Evolutionary conservation across 2,113 vertebrate species (phyloP).

Genomic region (Nerophis ophidion): DNA sequence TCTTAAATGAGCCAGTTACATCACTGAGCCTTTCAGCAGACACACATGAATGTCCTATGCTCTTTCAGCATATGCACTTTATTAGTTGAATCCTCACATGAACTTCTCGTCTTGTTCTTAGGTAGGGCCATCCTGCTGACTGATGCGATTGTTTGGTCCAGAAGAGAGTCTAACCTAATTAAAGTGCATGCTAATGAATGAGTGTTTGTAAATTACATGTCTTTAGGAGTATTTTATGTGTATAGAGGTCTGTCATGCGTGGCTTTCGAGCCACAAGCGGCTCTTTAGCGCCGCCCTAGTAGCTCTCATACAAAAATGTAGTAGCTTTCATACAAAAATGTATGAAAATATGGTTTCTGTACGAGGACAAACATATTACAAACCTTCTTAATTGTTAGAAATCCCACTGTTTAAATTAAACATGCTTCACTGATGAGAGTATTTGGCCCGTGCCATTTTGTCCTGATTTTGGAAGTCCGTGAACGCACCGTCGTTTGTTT

Average conservation of each 20-base stretch:
- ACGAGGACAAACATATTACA: too few species aligned
- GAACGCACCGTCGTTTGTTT: too few species aligned
- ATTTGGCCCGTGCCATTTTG: too few species aligned
- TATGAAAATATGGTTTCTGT: too few species aligned
- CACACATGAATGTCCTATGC: conserved; percentile 21
- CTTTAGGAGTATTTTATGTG: conserved; percentile 61
- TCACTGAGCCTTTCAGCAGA: conserved; percentile 41
- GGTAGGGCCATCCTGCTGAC: conserved; percentile 51
- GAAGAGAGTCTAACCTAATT: conserved; percentile 65
- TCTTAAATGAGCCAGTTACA: conserved; percentile 43
- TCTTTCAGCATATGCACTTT: conserved; percentile 10
- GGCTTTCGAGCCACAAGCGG: too few species aligned
- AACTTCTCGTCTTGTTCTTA: conserved; percentile 45
- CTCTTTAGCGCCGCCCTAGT: too few species aligned
- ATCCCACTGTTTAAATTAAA: too few species aligned
- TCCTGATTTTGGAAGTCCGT: too few species aligned
- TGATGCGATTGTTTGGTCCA: conserved; percentile 67
- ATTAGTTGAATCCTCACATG: conserved; percentile 46
- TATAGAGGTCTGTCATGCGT: conserved; percentile 58
- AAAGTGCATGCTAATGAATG: conserved; percentile 62
- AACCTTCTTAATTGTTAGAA: too few species aligned
- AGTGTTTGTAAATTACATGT: conserved; percentile 32
- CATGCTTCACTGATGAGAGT: too few species aligned
- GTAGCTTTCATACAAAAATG: too few species aligned
- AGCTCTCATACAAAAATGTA: too few species aligned